These are phyloP conservation scores for Euura saliciscinereae DNA, from an alignment of 1,140 invertebrate genomes.

Conservation along the genomic window DNA sequence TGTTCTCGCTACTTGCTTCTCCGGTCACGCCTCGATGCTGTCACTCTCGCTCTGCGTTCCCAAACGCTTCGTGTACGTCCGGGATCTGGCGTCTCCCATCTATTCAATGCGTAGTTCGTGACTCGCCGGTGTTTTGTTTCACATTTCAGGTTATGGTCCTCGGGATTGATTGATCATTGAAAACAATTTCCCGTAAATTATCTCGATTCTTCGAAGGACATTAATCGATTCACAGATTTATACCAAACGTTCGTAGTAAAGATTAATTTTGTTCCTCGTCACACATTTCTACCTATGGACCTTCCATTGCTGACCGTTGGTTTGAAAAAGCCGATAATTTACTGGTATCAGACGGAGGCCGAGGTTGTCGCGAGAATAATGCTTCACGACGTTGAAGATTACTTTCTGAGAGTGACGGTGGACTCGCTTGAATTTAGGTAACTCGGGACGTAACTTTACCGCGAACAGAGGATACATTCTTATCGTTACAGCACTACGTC, in stretches of 20 bases:
- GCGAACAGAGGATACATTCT: not conserved
- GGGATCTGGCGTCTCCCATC: too few species aligned
- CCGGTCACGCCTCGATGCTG: not conserved
- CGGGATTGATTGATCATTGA: too few species aligned
- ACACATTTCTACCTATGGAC: not conserved
- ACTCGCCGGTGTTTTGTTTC: too few species aligned
- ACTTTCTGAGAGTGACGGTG: conserved; percentile 37
- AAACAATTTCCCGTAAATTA: too few species aligned
- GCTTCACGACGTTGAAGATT: conserved; percentile 44
- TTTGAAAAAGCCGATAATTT: conserved; percentile 36
- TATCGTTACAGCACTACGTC: conserved; percentile 40
- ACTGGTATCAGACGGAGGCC: conserved; percentile 51
- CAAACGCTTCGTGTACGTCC: too few species aligned
- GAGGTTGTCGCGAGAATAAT: conserved; percentile 43
- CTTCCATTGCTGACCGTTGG: conserved; percentile 32
- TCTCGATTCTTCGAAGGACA: too few species aligned
- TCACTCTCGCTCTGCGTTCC: not conserved
- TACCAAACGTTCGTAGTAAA: too few species aligned
- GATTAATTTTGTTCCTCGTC: too few species aligned
- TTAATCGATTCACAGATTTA: too few species aligned
- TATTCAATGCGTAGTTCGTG: too few species aligned
- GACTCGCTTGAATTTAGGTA: conserved; percentile 51
- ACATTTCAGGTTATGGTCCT: too few species aligned
- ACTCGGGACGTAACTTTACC: not conserved
- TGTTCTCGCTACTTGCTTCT: not conserved